phyloP scores from a whole-genome alignment of 2,113 vertebrate genomes.

The Caretta caretta region DNA sequence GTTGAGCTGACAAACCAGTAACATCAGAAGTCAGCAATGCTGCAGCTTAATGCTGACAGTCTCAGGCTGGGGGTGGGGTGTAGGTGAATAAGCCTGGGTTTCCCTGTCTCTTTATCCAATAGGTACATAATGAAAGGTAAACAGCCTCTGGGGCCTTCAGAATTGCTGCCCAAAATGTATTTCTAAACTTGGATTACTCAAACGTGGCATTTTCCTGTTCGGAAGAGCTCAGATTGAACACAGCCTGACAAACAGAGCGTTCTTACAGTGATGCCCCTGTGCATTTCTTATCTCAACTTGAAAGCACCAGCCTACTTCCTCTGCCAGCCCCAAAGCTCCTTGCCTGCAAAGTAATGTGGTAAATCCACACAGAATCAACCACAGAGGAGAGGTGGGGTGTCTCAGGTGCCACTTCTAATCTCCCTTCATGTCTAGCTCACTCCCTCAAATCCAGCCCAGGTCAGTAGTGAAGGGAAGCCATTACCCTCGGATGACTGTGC shows the following conservation, averaged over 20 bases:
- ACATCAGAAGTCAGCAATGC: neutral
- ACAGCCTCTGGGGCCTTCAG: neutral
- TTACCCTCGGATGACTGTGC: neutral
- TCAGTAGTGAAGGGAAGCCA: neutral
- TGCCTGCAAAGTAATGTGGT: neutral
- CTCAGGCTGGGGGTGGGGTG: neutral
- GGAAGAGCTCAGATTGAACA: neutral
- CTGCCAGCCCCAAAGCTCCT: neutral
- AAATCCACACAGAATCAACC: neutral
- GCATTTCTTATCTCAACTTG: neutral
- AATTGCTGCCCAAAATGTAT: neutral
- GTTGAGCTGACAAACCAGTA: neutral
- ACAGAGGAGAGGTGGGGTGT: neutral
- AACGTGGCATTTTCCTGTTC: neutral
- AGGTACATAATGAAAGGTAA: neutral
- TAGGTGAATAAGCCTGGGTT: neutral
- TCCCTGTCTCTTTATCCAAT: neutral
- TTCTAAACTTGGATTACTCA: constrained; percentile 14
- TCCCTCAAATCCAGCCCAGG: neutral
- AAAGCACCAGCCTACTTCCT: neutral
- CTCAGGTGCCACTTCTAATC: neutral
- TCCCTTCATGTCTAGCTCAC: neutral
- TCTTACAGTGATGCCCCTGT: neutral
- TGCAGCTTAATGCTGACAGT: neutral
- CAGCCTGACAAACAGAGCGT: neutral